Percentiles rank a stretch among this genome's conserved stretches.
These are phyloP conservation scores for Cardiocondyla obscurior DNA, from an alignment of 1,140 invertebrate genomes.

Conservation along the genomic window DNA sequence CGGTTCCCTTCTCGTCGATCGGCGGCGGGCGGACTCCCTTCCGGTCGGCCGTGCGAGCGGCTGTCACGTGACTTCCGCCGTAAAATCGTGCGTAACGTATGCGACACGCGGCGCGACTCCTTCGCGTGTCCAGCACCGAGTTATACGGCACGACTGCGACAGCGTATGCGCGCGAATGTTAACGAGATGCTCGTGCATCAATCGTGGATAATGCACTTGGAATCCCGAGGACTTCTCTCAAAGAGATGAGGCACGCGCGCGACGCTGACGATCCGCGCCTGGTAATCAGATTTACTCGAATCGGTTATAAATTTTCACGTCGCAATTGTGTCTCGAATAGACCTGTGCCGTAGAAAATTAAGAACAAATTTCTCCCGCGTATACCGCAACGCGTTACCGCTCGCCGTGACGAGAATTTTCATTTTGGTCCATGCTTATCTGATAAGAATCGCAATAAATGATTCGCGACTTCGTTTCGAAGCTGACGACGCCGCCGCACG, in stretches of 20 bases:
- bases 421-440: neutral
- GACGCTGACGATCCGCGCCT: neutral
- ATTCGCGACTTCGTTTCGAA: neutral
- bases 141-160: constrained; percentile 17
- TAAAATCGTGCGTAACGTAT: constrained; percentile 18
- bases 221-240: constrained; percentile 32
- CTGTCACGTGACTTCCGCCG: constrained; percentile 72
- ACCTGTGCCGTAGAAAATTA: neutral
- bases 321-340: no score
- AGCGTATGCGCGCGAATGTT: neutral
- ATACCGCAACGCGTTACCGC: neutral
- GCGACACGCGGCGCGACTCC: constrained; percentile 60
- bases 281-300: neutral
- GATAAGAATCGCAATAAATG: constrained; percentile 20
- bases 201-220: constrained; percentile 31
- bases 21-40: constrained; percentile 64
- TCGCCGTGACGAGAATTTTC: no score
- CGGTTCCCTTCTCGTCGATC: constrained; percentile 20
- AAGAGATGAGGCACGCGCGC: constrained; percentile 4
- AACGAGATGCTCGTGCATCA: constrained; percentile 12
- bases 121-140: constrained; percentile 56
- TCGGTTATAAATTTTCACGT: neutral
- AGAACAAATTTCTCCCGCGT: neutral
- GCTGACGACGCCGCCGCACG: neutral
- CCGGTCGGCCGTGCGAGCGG: constrained; percentile 56